These are phyloP conservation scores for Gymnopithys bicolor DNA, from an alignment of 2,797 vertebrate genomes.

Conservation along the genomic window DNA sequence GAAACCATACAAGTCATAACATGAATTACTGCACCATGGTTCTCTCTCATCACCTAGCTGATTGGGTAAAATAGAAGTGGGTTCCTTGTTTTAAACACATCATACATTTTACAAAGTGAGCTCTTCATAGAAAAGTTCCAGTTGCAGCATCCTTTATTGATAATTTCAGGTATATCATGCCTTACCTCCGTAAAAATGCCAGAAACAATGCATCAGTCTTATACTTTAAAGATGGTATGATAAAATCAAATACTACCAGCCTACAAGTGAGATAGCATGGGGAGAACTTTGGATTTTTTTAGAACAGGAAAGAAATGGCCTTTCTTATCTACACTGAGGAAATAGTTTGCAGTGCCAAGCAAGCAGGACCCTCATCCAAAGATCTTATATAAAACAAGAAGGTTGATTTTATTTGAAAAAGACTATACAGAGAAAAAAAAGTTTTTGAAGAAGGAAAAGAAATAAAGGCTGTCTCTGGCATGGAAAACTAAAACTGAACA, in stretches of 20 bases:
- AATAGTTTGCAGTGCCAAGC: not conserved
- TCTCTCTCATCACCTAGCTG: not conserved
- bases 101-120: not conserved
- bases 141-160: not conserved
- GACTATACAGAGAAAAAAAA: not conserved
- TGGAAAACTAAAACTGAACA: not conserved
- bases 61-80: not conserved
- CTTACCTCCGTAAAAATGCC: not conserved
- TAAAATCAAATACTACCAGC: not conserved
- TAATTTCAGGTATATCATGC: not conserved
- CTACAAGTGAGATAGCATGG: not conserved
- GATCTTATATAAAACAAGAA: not conserved
- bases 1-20: not conserved
- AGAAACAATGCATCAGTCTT: not conserved
- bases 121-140: not conserved
- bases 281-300: not conserved
- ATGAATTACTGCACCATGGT: not conserved
- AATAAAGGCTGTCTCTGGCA: not conserved
- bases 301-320: not conserved
- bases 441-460: not conserved
- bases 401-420: not conserved
- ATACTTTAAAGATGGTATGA: not conserved
- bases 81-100: not conserved
- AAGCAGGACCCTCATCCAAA: not conserved
- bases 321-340: not conserved